These are phyloP conservation scores for Leptobrachium leishanense DNA, from an alignment of 2,113 vertebrate genomes.

Conservation along the genomic window DNA sequence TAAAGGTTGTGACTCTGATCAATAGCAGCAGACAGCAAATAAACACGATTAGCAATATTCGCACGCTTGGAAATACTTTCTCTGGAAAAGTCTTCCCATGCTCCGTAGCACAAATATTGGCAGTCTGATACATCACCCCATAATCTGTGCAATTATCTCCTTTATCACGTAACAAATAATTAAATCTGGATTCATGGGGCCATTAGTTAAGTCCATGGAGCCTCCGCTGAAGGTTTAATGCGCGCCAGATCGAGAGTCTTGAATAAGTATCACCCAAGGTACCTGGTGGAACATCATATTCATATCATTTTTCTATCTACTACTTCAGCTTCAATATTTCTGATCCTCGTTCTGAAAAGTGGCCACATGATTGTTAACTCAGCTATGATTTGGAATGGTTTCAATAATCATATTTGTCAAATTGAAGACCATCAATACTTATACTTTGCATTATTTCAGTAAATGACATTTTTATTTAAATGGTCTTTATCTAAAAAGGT, in stretches of 20 bases:
- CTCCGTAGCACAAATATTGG: conserved; percentile 41
- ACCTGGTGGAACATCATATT: background rate
- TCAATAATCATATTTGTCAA: no score
- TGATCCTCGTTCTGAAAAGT: background rate
- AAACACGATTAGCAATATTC: conserved; percentile 42
- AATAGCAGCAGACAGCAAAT: conserved; percentile 38
- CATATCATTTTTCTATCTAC: background rate
- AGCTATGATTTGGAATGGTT: background rate
- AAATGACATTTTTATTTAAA: no score
- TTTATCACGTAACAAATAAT: conserved; percentile 34
- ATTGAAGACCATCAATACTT: no score
- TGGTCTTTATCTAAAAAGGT: no score
- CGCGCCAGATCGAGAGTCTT: background rate
- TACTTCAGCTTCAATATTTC: background rate
- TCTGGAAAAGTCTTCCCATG: conserved; percentile 16
- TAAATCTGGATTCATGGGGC: conserved; percentile 27
- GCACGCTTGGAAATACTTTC: background rate
- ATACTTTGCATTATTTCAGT: no score
- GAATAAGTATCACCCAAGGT: background rate
- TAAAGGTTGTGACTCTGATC: conserved; percentile 38
- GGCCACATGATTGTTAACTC: background rate
- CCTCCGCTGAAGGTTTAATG: conserved; percentile 1
- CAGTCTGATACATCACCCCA: conserved; percentile 38
- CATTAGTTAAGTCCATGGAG: conserved; percentile 2
- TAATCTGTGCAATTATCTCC: conserved; percentile 44